A percentile compares a stretch with the other conserved stretches of the same genome.
phyloP scores from a whole-genome alignment of 2,113 vertebrate species.

The Thalassarche chlororhynchos region DNA sequence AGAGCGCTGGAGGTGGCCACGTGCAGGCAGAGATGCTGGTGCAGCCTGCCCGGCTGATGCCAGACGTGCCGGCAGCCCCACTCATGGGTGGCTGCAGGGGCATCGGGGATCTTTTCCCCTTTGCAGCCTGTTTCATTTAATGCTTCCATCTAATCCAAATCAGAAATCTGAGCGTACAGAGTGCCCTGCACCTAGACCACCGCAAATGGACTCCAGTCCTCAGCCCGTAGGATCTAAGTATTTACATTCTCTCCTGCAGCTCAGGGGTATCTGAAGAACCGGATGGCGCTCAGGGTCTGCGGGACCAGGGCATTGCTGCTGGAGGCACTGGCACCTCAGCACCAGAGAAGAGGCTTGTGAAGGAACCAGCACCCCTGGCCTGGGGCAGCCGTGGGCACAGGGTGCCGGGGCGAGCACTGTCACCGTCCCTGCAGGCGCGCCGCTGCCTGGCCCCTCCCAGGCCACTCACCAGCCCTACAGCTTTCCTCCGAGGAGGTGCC shows the following conservation, averaged over 20 bases:
- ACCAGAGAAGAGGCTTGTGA: neutral
- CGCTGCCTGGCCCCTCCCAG: fast-evolving
- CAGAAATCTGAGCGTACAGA: neutral
- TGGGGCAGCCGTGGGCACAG: fast-evolving
- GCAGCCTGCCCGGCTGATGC: neutral
- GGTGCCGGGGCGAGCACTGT: fast-evolving
- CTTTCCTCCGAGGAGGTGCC: neutral
- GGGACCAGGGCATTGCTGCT: neutral
- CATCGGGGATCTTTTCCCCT: neutral
- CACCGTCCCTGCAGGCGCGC: neutral
- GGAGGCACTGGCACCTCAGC: neutral
- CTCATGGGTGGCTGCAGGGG: neutral
- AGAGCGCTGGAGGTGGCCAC: neutral
- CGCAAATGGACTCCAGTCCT: neutral
- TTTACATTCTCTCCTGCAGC: neutral
- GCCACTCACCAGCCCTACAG: neutral
- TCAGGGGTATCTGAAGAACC: neutral
- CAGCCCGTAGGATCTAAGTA: neutral
- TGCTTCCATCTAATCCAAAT: neutral
- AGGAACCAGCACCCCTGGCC: neutral
- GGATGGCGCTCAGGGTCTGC: neutral
- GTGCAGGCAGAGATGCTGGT: fast-evolving
- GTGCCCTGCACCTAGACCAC: neutral
- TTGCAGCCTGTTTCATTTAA: neutral
- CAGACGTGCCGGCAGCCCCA: neutral